Base-by-base conservation (phyloP, 2,888 invertebrate genomes). In the Noctua janthina region DNA sequence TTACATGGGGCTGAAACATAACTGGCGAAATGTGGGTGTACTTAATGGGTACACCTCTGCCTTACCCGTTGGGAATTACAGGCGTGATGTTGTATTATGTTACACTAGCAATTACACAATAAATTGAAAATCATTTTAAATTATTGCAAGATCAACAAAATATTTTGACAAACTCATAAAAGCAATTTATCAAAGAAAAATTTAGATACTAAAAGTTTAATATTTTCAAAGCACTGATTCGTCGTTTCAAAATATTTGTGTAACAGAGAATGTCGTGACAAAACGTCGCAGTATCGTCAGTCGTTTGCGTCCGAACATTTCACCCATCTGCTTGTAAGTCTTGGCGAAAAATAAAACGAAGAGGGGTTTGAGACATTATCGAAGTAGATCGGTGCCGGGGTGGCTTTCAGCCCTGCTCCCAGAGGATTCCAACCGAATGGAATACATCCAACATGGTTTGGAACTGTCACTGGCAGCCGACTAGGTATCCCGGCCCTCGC, bases 371-470 rank as follows among this genome's bases (percentile, higher is more conserved):
- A 87, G 89, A 91, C 92, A 93, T 93, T 93, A 93, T 93, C 90
- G 91, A 90, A 90, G 91, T 90, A 91, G 90, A 92, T 91, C 91
- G 91, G 90, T 91, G 91, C 91, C 90, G 88, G 88, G 88, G 88
- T 91, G 91, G 92, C 94, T 94, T 93, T 94, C 92, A 92, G 91
- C 87, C 84, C 79, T 80, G 83, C 83, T 90, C 94, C 92, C 92
- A 17, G 73, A 75, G 93, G 94, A 91, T 85, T 91, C 84, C 79
- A 83, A 83, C 84, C 85, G 88, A 91, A 89, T 89, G 85, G 88
- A 89, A 88, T 91, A 89, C 87, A 91, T 92, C 90, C 89, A 89
- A 88, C 81, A 86, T 86, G 89, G 89, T 89, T 75, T 87, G 86
- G 85, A 87, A 87, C 89, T 90, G 88, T 88, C 89, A 87, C 82